Evolutionary conservation across 2,113 vertebrate genomes (phyloP), one percentile per base, ranked within the genome.

Genomic region (Bambusicola thoracicus): DNA sequence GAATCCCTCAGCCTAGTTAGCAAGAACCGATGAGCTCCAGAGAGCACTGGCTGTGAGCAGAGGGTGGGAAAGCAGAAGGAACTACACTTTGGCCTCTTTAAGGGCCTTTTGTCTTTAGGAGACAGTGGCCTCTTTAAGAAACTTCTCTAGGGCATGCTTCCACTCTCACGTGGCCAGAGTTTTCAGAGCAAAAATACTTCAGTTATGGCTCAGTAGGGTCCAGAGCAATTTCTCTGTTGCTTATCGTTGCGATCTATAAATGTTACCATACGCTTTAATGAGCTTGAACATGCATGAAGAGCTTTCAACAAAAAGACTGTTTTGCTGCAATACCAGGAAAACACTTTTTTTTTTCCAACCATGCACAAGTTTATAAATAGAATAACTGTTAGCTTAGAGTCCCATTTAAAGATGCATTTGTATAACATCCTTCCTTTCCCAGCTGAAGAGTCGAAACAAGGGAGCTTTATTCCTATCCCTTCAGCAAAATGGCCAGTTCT

Each of bases 361-460:
- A 78, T 43, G 66, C 27, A 69, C 11, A 46, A n/a, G 66, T 67
- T 95, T 95, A 94, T 92, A 95, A 97, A 97, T 95, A 97, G 91
- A 87, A 82, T 44, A 84, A 72, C 59, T 80, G 89, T 51, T 77
- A 63, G 72, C 62, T 89, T 85, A 93, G 80, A 41, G 25, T 41
- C 49, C 72, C 76, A 80, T 62, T 68, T 89, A 83, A 85, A 14
- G 49, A 85, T 34, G 6, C 3, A 14, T 68, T 94, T 88, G 78
- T 48, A 58, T 59, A 93, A 25, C 72, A 72, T 89, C 87, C 74
- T 53, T 34, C 89, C 87, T 83, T 92, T 94, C 68, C 73, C 77
- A 86, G 68, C 49, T 72, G 72, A 82, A 55, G 67, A 80, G 84
- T 41, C 7, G 25, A 81, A 81, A 97, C 94, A 89, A 90, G 55